Evolutionary conservation across 2,888 invertebrate species (phyloP).

Genomic region (Pachycephus smyrnensis): DNA sequence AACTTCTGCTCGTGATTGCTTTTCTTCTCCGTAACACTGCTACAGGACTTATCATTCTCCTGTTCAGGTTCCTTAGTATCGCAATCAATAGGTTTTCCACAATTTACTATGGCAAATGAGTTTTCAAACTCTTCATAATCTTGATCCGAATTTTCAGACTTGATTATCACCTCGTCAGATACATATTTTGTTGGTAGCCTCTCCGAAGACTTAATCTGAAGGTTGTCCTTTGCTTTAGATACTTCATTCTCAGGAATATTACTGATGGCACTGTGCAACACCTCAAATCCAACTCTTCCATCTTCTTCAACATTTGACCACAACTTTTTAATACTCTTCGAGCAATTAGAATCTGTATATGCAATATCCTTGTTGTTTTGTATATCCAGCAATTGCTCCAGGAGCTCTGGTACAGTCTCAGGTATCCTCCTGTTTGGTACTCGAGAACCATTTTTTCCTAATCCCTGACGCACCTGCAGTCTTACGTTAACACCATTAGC

Average conservation of each 20-base stretch:
- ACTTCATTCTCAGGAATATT: background rate
- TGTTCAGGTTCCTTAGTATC: background rate
- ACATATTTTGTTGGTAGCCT: background rate
- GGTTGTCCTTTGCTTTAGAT: background rate
- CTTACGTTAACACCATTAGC: background rate
- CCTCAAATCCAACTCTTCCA: background rate
- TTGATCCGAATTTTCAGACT: background rate
- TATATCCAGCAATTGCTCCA: slow-evolving; percentile 7
- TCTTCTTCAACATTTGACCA: background rate
- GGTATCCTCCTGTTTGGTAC: background rate
- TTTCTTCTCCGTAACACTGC: background rate
- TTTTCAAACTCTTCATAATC: background rate
- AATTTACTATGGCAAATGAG: background rate
- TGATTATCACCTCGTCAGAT: background rate
- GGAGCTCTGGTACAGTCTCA: slow-evolving; percentile 15
- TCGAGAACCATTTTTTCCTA: slow-evolving; percentile 6
- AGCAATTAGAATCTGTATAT: background rate
- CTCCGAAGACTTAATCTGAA: background rate
- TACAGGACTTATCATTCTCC: background rate
- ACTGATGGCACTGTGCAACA: background rate
- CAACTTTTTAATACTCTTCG: background rate
- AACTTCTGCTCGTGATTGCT: background rate
- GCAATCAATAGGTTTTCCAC: background rate
- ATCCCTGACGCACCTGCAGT: background rate
- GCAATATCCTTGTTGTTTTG: background rate